Percentiles rank a stretch among this genome's conserved stretches.
Evolutionary conservation across 2,888 invertebrate genomes (phyloP).

Genomic region (Chloroclystis v-ata): DNA sequence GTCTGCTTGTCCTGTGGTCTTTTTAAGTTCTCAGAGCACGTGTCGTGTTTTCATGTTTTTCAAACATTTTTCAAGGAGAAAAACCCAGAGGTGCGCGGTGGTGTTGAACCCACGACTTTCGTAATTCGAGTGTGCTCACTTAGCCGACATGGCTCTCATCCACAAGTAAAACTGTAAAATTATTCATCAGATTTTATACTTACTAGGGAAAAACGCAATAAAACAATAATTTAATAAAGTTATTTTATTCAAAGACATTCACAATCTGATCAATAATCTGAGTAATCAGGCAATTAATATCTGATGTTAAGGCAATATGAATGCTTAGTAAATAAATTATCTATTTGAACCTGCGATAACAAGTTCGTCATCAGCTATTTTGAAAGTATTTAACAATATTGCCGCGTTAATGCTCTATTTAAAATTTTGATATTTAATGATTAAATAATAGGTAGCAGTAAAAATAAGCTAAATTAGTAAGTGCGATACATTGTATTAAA

Average conservation of each 20-base stretch:
- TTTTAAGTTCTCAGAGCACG: too few relatives aligned
- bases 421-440: constrained; percentile 36
- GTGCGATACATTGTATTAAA: constrained; percentile 47
- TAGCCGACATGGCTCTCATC: too few relatives aligned
- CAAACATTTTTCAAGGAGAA: too few relatives aligned
- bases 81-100: too few relatives aligned
- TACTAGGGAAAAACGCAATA: too few relatives aligned
- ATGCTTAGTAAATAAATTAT: constrained; percentile 71
- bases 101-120: too few relatives aligned
- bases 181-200: too few relatives aligned
- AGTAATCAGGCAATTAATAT: constrained; percentile 64
- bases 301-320: constrained; percentile 69
- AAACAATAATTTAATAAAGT: constrained; percentile 49
- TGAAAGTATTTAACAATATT: constrained; percentile 43
- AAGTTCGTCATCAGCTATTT: constrained; percentile 47
- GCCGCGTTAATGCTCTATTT: constrained; percentile 42
- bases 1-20: too few relatives aligned
- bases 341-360: constrained; percentile 54
- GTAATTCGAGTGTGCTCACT: too few relatives aligned
- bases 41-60: too few relatives aligned
- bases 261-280: constrained; percentile 72
- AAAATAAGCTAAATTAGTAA: constrained; percentile 45
- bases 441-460: constrained; percentile 42
- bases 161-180: too few relatives aligned
- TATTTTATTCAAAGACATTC: constrained; percentile 71